These are phyloP conservation scores for Trichogramma dendrolimi DNA, from an alignment of 2,888 invertebrate species.

Conservation along the genomic window DNA sequence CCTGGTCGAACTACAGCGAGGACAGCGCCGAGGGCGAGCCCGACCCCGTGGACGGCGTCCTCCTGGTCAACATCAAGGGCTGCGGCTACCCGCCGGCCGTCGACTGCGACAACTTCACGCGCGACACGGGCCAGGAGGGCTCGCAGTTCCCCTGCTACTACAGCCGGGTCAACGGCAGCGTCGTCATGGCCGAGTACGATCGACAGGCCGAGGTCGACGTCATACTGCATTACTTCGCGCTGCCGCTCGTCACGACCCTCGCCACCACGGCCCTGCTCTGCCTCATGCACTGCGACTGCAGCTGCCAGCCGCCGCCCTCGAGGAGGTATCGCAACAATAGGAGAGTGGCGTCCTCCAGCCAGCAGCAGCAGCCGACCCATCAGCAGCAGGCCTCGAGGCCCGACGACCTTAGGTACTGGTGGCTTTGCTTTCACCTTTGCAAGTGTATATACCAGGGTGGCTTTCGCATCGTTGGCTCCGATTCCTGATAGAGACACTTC, in stretches of 20 bases:
- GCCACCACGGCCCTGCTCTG: slow-evolving; percentile 81
- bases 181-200: slow-evolving; percentile 80
- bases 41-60: slow-evolving; percentile 56
- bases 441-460: slow-evolving; percentile 25
- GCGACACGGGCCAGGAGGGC: slow-evolving; percentile 66
- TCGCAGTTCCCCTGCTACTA: slow-evolving; percentile 66
- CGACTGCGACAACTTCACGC: slow-evolving; percentile 72
- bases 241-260: slow-evolving; percentile 78
- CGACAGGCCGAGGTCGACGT: slow-evolving; percentile 76
- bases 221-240: slow-evolving; percentile 78
- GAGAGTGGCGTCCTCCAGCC: slow-evolving; percentile 3
- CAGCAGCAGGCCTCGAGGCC: slow-evolving; percentile 41
- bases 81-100: slow-evolving; percentile 78
- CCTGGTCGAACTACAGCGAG: slow-evolving; percentile 41
- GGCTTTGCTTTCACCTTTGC: slow-evolving; percentile 31
- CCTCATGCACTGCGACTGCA: slow-evolving; percentile 83
- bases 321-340: slow-evolving; percentile 40
- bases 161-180: slow-evolving; percentile 74
- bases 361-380: background rate
- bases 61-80: slow-evolving; percentile 78
- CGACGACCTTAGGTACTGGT: slow-evolving; percentile 57
- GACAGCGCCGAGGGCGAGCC: slow-evolving; percentile 22
- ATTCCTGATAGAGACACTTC: slow-evolving; percentile 4
- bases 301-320: slow-evolving; percentile 63
- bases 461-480: slow-evolving; percentile 18